These are phyloP conservation scores for Colletes collaris DNA, from an alignment of 2,888 invertebrate genomes.

Conservation along the genomic window DNA sequence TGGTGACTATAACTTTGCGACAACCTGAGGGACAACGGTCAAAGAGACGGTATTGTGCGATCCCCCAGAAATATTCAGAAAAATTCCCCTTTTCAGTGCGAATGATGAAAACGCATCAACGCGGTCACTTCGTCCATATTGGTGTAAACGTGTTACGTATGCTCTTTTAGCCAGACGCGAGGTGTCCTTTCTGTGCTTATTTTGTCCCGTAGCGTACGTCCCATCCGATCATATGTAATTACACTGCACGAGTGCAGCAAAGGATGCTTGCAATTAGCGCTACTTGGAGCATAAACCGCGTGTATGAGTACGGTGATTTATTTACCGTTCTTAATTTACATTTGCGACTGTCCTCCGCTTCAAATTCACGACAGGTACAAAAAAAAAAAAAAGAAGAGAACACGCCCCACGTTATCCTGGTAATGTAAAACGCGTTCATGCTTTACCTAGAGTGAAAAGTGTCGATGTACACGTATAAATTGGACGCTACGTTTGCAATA, in stretches of 20 bases:
- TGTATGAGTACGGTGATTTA: conserved; percentile 27
- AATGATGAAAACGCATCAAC: too few relatives aligned
- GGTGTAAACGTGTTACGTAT: conserved; percentile 2
- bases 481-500: too few relatives aligned
- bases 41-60: too few relatives aligned
- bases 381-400: not conserved
- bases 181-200: not conserved
- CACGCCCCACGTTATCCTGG: not conserved
- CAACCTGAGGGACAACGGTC: too few relatives aligned
- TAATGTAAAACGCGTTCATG: conserved; percentile 9
- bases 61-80: not conserved
- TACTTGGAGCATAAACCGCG: conserved; percentile 27
- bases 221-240: conserved; percentile 47
- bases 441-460: not conserved
- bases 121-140: conserved; percentile 1
- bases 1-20: too few relatives aligned
- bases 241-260: conserved; percentile 20
- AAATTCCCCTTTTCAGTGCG: too few relatives aligned
- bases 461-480: too few relatives aligned
- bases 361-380: conserved; percentile 5
- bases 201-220: not conserved
- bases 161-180: conserved; percentile 1
- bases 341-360: conserved; percentile 9
- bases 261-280: conserved; percentile 47
- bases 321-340: conserved; percentile 44